Percentiles rank a stretch among this genome's conserved stretches.
These are phyloP conservation scores for Smutsia temminckii DNA, from an alignment of 2,797 vertebrate genomes.

Conservation along the genomic window DNA sequence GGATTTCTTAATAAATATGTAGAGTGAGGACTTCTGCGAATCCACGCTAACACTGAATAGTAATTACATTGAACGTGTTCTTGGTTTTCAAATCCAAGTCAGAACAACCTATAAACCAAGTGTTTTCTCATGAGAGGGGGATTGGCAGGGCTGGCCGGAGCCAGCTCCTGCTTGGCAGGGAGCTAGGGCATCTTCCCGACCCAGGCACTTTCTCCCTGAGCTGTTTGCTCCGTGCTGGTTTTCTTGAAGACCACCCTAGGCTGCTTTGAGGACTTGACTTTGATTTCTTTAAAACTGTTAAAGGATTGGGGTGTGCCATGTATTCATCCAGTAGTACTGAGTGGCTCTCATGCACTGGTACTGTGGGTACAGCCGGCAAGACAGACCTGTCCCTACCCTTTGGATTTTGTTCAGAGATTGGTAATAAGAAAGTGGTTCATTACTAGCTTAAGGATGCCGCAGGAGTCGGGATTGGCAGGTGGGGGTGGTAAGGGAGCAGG, in stretches of 20 bases:
- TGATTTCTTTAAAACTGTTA: neutral
- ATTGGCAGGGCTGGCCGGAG: neutral
- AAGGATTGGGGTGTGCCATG: neutral
- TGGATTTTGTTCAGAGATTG: neutral
- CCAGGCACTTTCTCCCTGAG: neutral
- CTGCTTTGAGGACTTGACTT: neutral
- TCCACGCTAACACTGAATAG: neutral
- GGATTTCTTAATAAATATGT: constrained; percentile 58
- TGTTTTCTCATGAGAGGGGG: neutral
- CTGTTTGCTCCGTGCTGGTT: neutral
- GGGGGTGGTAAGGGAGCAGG: too few relatives aligned
- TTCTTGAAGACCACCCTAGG: neutral
- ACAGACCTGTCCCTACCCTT: neutral
- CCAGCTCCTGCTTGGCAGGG: neutral
- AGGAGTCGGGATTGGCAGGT: too few relatives aligned
- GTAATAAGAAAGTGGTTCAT: rapidly evolving
- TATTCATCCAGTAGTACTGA: neutral
- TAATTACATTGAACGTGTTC: neutral
- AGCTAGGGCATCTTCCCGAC: neutral
- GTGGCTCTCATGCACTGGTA: neutral
- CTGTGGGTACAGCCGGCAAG: neutral
- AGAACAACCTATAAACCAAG: constrained; percentile 20
- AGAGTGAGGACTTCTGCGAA: constrained; percentile 22
- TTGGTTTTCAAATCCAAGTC: constrained; percentile 30
- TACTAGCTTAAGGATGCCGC: neutral